Conservation (phyloP, 2,797 vertebrate species). For the Sebastolobus alascanus region DNA sequence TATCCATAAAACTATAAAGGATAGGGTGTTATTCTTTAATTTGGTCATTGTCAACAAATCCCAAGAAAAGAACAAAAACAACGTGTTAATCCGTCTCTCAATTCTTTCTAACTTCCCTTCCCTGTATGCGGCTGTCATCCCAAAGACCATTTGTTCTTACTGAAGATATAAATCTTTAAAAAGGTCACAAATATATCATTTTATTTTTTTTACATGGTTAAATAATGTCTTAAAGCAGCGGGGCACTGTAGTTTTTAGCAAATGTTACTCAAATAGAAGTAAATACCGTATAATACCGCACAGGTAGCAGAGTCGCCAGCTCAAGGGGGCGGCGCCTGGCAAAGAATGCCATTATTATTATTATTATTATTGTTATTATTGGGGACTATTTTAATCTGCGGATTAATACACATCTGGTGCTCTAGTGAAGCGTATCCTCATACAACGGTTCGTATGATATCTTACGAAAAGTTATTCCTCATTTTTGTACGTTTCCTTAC, state of each 20-base stretch:
- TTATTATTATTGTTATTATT: neutral
- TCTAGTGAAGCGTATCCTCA: too few species aligned
- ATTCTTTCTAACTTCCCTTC: neutral
- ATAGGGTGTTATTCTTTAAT: neutral
- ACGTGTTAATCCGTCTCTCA: neutral
- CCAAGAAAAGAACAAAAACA: neutral
- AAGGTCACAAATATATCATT: neutral
- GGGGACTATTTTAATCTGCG: neutral
- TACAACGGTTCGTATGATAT: too few species aligned
- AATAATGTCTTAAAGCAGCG: neutral
- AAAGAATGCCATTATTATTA: too few species aligned
- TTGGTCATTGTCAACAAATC: neutral
- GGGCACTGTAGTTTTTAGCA: too few species aligned
- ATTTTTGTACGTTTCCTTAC: too few species aligned
- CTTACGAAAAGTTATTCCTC: too few species aligned
- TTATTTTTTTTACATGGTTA: neutral
- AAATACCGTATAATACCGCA: neutral
- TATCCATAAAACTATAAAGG: neutral
- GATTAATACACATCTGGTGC: conserved; percentile 1
- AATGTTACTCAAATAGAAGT: neutral
- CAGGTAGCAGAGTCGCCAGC: too few species aligned
- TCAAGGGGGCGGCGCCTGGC: too few species aligned
- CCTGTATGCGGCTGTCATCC: neutral
- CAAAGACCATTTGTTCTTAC: neutral
- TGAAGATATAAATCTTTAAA: neutral